phyloP scores from a whole-genome alignment of 2,888 invertebrate species.

The Sympetrum striolatum region DNA sequence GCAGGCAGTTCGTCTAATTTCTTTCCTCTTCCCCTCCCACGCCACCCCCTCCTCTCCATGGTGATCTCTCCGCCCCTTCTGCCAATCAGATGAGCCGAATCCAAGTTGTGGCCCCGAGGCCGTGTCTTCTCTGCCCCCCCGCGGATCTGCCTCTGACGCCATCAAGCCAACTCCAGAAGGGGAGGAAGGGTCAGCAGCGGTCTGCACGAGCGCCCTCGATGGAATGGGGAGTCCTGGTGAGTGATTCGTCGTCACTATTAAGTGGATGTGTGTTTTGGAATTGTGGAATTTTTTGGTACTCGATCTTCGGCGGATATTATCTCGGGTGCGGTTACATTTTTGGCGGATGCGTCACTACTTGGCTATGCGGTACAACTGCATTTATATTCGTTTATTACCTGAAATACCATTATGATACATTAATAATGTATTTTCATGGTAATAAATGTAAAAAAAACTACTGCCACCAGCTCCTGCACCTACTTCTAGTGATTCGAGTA shows the following conservation, averaged over 20 bases:
- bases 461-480: too few relatives aligned
- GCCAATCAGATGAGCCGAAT: constrained; percentile 6
- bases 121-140: background rate
- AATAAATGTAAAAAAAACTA: too few relatives aligned
- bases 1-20: background rate
- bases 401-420: too few relatives aligned
- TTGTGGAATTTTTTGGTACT: too few relatives aligned
- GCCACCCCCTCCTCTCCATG: background rate
- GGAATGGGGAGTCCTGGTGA: background rate
- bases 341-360: too few relatives aligned
- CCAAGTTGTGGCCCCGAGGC: background rate
- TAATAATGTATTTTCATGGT: too few relatives aligned
- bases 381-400: too few relatives aligned
- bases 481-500: too few relatives aligned
- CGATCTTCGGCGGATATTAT: too few relatives aligned
- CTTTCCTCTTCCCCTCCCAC: background rate
- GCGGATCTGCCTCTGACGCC: background rate
- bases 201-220: background rate
- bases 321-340: too few relatives aligned
- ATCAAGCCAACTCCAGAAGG: background rate
- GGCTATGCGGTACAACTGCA: too few relatives aligned
- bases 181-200: background rate
- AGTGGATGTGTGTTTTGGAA: background rate
- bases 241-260: background rate
- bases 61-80: background rate